Evolutionary conservation across 2,888 invertebrate species (phyloP).

Genomic region (Synanthedon vespiformis): DNA sequence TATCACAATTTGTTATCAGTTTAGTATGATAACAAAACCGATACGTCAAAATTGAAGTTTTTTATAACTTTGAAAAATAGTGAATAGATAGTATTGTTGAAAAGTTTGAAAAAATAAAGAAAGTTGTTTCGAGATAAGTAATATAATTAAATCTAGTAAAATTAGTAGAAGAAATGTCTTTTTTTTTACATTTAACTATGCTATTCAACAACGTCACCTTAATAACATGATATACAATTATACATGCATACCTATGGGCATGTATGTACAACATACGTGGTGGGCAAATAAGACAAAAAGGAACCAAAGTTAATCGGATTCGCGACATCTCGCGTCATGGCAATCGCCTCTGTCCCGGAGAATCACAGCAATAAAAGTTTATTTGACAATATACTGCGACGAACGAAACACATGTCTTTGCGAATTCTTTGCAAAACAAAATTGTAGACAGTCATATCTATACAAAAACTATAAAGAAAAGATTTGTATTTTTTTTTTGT

Average conservation of each 20-base stretch:
- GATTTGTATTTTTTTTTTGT: too few relatives aligned
- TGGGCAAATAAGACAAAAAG: not conserved
- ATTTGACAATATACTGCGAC: not conserved
- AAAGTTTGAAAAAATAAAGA: too few relatives aligned
- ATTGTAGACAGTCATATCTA: not conserved
- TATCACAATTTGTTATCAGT: too few relatives aligned
- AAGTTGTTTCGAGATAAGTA: not conserved
- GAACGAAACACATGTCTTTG: not conserved
- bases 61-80: too few relatives aligned
- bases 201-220: not conserved
- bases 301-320: not conserved
- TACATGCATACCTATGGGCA: not conserved
- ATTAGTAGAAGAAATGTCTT: not conserved
- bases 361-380: not conserved
- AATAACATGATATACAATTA: not conserved
- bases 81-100: too few relatives aligned
- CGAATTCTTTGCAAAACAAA: not conserved
- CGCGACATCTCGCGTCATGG: not conserved
- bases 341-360: not conserved
- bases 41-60: too few relatives aligned
- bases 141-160: not conserved
- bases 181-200: not conserved
- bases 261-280: not conserved
- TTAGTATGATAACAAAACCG: too few relatives aligned
- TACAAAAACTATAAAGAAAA: not conserved